phyloP scores from a whole-genome alignment of 2,113 vertebrate genomes.

The Callopanchax toddi region DNA sequence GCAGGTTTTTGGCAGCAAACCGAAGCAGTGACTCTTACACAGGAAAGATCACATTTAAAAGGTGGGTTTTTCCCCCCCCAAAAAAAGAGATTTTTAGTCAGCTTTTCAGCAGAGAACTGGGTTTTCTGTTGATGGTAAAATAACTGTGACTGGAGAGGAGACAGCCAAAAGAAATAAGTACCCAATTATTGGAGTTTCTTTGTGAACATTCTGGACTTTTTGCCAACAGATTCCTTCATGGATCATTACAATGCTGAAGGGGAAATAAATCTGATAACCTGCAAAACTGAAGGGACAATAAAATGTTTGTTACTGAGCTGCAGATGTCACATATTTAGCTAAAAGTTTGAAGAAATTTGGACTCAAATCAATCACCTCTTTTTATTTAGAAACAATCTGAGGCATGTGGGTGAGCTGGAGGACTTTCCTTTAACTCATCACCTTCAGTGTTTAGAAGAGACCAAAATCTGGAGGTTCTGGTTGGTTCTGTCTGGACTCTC shows the following conservation, averaged over 20 bases:
- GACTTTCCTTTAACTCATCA: too few species aligned
- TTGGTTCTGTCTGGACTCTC: neutral
- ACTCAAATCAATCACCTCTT: too few species aligned
- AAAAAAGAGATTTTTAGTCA: neutral
- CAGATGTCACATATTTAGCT: too few species aligned
- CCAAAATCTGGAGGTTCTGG: too few species aligned
- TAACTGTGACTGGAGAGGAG: neutral
- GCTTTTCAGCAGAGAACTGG: neutral
- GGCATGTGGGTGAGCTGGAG: too few species aligned
- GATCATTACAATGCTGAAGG: neutral
- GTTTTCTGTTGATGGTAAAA: neutral
- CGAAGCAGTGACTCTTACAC: neutral
- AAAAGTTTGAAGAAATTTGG: too few species aligned
- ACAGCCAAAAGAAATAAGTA: conserved; percentile 14
- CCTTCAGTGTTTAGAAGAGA: too few species aligned
- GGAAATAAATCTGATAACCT: too few species aligned
- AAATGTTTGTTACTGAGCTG: too few species aligned
- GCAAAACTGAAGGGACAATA: too few species aligned
- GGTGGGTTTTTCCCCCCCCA: too few species aligned
- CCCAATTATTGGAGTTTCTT: conserved; percentile 12
- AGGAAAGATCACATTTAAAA: conserved; percentile 16
- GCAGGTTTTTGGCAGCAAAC: conserved; percentile 24
- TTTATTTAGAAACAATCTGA: too few species aligned
- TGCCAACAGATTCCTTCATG: conserved; percentile 13
- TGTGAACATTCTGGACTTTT: neutral